These are phyloP conservation scores for Perdita meconis DNA, from an alignment of 2,888 invertebrate species.

Conservation along the genomic window DNA sequence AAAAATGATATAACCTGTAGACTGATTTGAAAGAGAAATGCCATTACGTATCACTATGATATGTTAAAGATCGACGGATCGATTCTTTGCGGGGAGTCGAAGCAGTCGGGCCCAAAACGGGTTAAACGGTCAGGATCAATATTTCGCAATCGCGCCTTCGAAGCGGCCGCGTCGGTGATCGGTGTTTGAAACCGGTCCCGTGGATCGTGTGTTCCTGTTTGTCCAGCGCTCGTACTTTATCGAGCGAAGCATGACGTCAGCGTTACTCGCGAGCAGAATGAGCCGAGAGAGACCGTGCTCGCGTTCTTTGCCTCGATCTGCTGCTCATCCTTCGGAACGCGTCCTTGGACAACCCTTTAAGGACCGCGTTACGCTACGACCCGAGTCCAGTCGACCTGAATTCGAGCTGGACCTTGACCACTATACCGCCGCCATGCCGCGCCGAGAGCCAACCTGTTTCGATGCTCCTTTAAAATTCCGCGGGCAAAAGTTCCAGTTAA, in stretches of 20 bases:
- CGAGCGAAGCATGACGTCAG: constrained; percentile 44
- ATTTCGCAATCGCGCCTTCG: constrained; percentile 35
- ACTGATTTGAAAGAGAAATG: no score
- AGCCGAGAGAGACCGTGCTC: not conserved
- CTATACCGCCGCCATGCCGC: constrained; percentile 60
- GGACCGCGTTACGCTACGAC: constrained; percentile 56
- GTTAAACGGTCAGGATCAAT: not conserved
- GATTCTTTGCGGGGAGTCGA: constrained; percentile 15
- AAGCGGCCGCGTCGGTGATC: not conserved
- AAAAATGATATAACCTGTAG: no score
- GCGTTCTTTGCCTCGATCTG: constrained; percentile 20
- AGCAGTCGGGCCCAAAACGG: constrained; percentile 41
- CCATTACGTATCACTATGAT: not conserved
- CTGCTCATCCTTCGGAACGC: constrained; percentile 56
- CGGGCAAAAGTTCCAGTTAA: constrained; percentile 26
- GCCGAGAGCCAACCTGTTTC: constrained; percentile 67
- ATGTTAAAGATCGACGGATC: constrained; percentile 15
- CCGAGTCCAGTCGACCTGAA: constrained; percentile 65
- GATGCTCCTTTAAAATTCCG: constrained; percentile 44
- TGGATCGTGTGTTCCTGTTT: constrained; percentile 23
- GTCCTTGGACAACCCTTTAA: constrained; percentile 74
- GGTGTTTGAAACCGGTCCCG: constrained; percentile 48
- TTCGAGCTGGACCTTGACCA: constrained; percentile 77
- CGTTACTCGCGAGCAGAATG: not conserved
- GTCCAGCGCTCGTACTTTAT: constrained; percentile 22